These are phyloP conservation scores for Lophura nycthemera DNA, from an alignment of 2,113 vertebrate genomes.

Conservation along the genomic window DNA sequence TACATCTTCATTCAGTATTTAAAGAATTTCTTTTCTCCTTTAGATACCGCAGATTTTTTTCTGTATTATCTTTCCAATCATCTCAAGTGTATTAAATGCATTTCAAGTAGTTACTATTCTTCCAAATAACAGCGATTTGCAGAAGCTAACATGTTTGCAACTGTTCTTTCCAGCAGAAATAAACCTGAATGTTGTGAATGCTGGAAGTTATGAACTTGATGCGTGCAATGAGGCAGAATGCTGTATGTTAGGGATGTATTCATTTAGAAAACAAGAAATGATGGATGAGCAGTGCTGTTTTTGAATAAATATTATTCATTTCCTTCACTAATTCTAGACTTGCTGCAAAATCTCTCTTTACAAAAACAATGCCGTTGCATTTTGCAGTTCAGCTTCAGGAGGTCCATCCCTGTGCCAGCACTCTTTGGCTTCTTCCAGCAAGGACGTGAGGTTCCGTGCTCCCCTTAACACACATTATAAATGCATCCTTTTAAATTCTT, in stretches of 20 bases:
- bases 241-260: neutral
- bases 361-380: neutral
- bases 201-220: neutral
- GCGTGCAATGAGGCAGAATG: neutral
- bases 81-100: neutral
- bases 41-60: neutral
- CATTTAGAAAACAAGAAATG: neutral
- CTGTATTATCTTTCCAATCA: neutral
- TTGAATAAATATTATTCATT: neutral
- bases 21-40: neutral
- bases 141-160: neutral
- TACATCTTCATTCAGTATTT: neutral
- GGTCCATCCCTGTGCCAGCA: neutral
- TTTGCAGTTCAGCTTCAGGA: neutral
- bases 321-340: neutral
- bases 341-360: neutral
- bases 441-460: neutral
- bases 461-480: neutral
- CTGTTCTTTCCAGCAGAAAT: neutral
- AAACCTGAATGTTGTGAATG: neutral
- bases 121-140: neutral
- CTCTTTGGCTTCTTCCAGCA: neutral
- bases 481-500: neutral
- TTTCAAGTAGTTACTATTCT: neutral
- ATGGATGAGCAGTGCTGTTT: neutral